phyloP scores from a whole-genome alignment of 2,797 vertebrate species.

The Phyllotis vaccarum region DNA sequence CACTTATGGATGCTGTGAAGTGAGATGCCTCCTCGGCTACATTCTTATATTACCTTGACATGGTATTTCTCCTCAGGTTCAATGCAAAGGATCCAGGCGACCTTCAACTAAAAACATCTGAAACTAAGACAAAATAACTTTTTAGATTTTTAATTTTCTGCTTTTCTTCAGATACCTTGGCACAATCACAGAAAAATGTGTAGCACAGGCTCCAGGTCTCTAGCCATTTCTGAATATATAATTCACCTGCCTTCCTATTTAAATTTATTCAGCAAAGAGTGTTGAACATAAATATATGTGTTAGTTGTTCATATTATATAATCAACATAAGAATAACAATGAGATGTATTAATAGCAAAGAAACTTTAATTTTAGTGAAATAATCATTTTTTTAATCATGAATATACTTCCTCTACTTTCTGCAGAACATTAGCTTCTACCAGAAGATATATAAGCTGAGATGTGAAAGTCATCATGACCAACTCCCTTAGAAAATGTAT shows the following conservation, averaged over 20 bases:
- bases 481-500: neutral
- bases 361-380: neutral
- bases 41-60: neutral
- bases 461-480: neutral
- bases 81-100: neutral
- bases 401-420: neutral
- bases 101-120: neutral
- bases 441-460: neutral
- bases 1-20: neutral
- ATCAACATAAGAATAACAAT: neutral
- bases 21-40: accelerated
- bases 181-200: neutral
- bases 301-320: neutral
- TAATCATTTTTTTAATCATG: neutral
- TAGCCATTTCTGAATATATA: neutral
- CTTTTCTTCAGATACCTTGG: neutral
- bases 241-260: neutral
- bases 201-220: neutral
- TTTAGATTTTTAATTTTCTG: neutral
- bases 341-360: neutral
- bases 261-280: neutral
- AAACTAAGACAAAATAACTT: neutral
- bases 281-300: neutral
- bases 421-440: neutral
- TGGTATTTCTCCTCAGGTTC: neutral